Base-by-base conservation (phyloP, 2,797 vertebrate species). In the Dallia pectoralis region DNA sequence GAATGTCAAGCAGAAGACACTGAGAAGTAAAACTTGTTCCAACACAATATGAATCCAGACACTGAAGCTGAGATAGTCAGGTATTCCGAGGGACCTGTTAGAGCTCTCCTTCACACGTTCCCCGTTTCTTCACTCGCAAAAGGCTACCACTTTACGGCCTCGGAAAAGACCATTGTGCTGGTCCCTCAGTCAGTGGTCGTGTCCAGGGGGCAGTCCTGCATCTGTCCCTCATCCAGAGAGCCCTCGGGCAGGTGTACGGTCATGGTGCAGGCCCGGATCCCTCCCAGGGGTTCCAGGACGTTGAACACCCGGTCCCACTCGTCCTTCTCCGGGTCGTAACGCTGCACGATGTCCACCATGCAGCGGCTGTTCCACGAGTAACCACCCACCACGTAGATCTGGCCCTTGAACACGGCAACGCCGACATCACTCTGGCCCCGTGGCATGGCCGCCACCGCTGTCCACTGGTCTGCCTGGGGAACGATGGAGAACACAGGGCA, bases 321-420 rank as follows among this genome's bases (percentile, higher is more conserved):
- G 15, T 95, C 92, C 48, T 29, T 62, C 72, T 93, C 87, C 0
- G 93, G 93, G 36, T 94, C 92, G 3, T 95, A 94, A 11, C 92
- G 84, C 84, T 95, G 94, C 82, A 95, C 93, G 0, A 94, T 89
- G 77, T 94, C 93, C 4, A 95, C 91, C 94, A 95, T 95, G 82
- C 93, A 95, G 1, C 92, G 88, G 84, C 91, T 94, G 91, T 95
- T 94, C 94, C 94, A 95, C 18, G 93, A 94, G n/a, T 95, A 95
- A 0, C 94, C 94, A 0, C 94, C 94, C 49, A 95, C 93, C 76
- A 95, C 93, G 8, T 94, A 95, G 77, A 95, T 85, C 71, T 88
- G 86, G 11, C 86, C 91, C 7, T 90, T 79, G 67, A 93, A 94
- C 76, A 94, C 93, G 0, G 94, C 89, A 77, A 94, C 90, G 0